Evolutionary conservation across 1,140 invertebrate species (phyloP), one percentile per base, ranked within the genome.

Genomic region (Neodiprion fabricii): DNA sequence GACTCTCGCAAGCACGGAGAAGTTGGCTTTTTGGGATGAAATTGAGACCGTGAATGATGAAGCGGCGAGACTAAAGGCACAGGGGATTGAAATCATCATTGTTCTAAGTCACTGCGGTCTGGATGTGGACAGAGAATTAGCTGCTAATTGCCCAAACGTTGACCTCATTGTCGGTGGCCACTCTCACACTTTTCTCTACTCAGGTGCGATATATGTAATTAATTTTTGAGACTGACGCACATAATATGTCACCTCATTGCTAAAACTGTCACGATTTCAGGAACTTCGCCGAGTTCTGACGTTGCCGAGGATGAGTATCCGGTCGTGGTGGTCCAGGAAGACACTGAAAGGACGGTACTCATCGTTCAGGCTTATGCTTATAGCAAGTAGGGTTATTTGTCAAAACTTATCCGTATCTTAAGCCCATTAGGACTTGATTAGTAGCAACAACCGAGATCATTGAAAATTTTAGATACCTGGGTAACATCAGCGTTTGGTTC

Each of bases 161-260:
- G 93, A 94, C 74, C 91, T 95, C 1, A 95, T 98, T 75, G 94
- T 98, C 28, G 96, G 96, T 12, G 95, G 93, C n/a, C 96, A 98
- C 81, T 94, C 94, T 7, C 95, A 97, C 81, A 94, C 94, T 0
- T 92, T 96, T 76, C 88, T 96, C 0, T 96, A 91, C 81, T 90
- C 88, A 1, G 91, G 91, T 48, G 82, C 79, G 71, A 53, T 7
- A 61, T 40, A 61, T 2, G 53, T 8, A 61, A 61, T 7, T 14
- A 61, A 61, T 61, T 61, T 61, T 14, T 61, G 5, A 17, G 53
- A 61, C 48, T 49, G 14, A 72, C 14, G 10, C 4, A 72, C 7
- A 72, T 8, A 47, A 5, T 72, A 72, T 49, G 12, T 72, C 12
- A 11, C 23, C 10, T 67, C 3, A 72, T 47, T 47, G 28, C 10